Conservation (phyloP, 2,797 vertebrate species). For the Oreonectes daqikongensis region DNA sequence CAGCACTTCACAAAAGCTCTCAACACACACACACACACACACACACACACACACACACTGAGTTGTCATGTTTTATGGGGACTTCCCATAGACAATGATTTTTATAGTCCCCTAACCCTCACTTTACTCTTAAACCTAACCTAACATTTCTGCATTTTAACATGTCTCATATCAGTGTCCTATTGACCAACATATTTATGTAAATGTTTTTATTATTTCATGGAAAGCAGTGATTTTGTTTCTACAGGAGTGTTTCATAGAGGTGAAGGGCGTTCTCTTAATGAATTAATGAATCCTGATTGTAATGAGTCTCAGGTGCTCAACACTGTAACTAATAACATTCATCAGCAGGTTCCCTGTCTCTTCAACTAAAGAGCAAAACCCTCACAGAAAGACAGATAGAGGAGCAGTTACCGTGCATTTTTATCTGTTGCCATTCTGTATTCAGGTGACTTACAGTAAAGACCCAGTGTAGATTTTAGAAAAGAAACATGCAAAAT, state of each 20-base stretch:
- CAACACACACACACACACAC: conserved; percentile 72
- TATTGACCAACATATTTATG: not conserved
- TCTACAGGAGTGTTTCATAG: not conserved
- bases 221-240: not conserved
- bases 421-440: too few species aligned
- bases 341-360: conserved; percentile 49
- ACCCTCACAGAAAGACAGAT: conserved; percentile 34
- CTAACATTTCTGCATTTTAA: too few species aligned
- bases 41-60: conserved; percentile 63
- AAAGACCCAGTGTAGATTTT: too few species aligned
- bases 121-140: too few species aligned
- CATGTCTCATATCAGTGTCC: not conserved
- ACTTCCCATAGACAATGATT: too few species aligned
- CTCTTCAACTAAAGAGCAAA: conserved; percentile 10
- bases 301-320: conserved; percentile 55
- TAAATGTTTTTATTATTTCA: not conserved
- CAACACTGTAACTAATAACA: conserved; percentile 42
- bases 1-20: conserved; percentile 83
- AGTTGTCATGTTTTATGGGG: too few species aligned
- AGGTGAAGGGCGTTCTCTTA: conserved; percentile 40
- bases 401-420: not conserved
- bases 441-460: too few species aligned
- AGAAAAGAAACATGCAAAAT: too few species aligned
- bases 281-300: conserved; percentile 61
- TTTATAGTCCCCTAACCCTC: too few species aligned